Percentiles rank a stretch among this genome's conserved stretches.
phyloP scores from a whole-genome alignment of 2,113 vertebrate species.

The Corythornis vintsioides region DNA sequence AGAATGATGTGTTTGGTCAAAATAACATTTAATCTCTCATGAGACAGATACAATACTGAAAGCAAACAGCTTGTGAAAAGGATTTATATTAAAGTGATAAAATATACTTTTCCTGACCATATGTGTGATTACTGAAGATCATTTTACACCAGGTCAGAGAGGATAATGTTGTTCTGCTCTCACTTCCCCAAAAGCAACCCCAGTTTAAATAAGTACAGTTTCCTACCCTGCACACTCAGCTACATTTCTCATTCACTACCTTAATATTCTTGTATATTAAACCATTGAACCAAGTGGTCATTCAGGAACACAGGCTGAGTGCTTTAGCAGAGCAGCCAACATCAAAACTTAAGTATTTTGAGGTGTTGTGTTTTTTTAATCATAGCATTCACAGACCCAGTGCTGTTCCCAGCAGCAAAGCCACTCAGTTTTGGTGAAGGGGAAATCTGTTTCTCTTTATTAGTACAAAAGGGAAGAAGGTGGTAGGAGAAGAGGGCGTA shows the following conservation, averaged over 20 bases:
- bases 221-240: background rate
- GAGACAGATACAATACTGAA: background rate
- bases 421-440: background rate
- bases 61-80: background rate
- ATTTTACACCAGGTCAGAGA: background rate
- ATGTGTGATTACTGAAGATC: background rate
- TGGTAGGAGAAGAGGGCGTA: background rate
- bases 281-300: background rate
- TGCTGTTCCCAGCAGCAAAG: background rate
- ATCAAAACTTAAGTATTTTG: background rate
- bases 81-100: background rate
- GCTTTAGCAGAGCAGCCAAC: background rate
- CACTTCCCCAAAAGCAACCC: background rate
- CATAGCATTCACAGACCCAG: background rate
- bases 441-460: background rate
- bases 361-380: background rate
- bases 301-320: background rate
- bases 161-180: background rate
- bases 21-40: background rate
- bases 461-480: background rate
- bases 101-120: background rate
- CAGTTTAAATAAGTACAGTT: background rate
- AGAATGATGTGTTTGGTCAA: background rate
- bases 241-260: background rate
- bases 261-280: background rate